Base-by-base conservation (phyloP, 2,888 invertebrate species). In the Zeuzera pyrina region DNA sequence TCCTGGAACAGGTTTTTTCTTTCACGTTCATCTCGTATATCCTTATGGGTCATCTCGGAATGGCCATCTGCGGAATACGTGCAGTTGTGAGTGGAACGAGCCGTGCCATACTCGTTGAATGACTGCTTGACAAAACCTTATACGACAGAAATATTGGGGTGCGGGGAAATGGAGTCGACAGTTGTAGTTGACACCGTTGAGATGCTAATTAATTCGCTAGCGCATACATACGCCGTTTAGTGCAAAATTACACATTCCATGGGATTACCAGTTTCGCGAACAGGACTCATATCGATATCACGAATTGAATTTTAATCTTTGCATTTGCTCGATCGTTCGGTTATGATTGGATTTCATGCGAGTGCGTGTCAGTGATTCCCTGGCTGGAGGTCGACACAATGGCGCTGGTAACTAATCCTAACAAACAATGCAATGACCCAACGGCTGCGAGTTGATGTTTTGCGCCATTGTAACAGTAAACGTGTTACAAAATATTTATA, bases 401-500 rank as follows among this genome's bases (percentile, higher is more conserved):
- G 10, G 2, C 24, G 5, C 24, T n/a, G 2, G 10, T 10, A n/a
- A 10, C 10, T 4, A 38, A 42, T 38, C 39, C 41, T 38, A 36
- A 40, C 52, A 49, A 65, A 64, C 65, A 65, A 65, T 59, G 54
- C 52, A 44, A 40, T 59, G 59, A 57, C 61, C 61, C 53, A 57
- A 57, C 48, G 39, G 31, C 35, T 21, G 38, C 41, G 16, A 45
- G 52, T 55, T 52, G 52, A 53, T 54, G 52, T 60, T 54, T 50
- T 48, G 51, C 50, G 43, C 53, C 50, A 65, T 66, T 65, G 66
- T 65, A 31, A 41, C 51, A 49, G 49, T 52, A 49, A 53, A 57
- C 49, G 49, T 48, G 54, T 58, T 59, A 55, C 59, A 52, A 58
- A 64, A 65, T 65, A 58, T 65, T 65, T 60, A 59, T 47, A 50